Evolutionary conservation across 2,113 vertebrate species (phyloP), one percentile per base, ranked within the genome.

Genomic region (Epinephelus lanceolatus): DNA sequence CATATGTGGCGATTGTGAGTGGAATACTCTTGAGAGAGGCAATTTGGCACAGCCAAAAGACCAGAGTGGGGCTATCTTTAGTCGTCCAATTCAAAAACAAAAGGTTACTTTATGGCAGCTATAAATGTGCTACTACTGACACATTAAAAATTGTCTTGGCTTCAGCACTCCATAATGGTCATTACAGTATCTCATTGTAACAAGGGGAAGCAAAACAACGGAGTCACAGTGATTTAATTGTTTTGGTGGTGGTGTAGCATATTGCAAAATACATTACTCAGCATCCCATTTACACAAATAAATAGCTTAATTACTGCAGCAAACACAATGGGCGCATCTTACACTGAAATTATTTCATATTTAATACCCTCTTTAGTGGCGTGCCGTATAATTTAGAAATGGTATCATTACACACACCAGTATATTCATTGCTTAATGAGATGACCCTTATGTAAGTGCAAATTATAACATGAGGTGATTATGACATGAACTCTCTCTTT

Each of bases 11-110:
- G 85, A 78, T 89, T 91, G 86, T 90, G 91, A 86, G 78, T 78
- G 77, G 81, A 89, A 91, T 55, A 47, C 86, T 82, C 86, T 78
- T 60, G 89, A 91, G 92, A 90, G 85, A 71, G 76, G 77, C 59
- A 66, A 84, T 86, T 82, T 88, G 92, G 86, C 88, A 83, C 56
- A 81, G 89, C 76, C 84, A 89, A 89, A 92, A 85, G 72, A 82
- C 65, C 78, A 81, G 80, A 85, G 37, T 5, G 37, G 86, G 27
- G 88, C 94, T 95, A 94, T 95, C 90, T 96, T 95, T 95, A 94
- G 94, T 85, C 71, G 25, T 86, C 84, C 84, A 83, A 57, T 89
- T 80, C 53, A 80, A 91, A 90, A 93, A 94, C 92, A 95, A 94
- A 94, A 91, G 88, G 86, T 84, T 86, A 66, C 79, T 80, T 86